phyloP scores from a whole-genome alignment of 2,113 vertebrate species.

The Scalopus aquaticus region DNA sequence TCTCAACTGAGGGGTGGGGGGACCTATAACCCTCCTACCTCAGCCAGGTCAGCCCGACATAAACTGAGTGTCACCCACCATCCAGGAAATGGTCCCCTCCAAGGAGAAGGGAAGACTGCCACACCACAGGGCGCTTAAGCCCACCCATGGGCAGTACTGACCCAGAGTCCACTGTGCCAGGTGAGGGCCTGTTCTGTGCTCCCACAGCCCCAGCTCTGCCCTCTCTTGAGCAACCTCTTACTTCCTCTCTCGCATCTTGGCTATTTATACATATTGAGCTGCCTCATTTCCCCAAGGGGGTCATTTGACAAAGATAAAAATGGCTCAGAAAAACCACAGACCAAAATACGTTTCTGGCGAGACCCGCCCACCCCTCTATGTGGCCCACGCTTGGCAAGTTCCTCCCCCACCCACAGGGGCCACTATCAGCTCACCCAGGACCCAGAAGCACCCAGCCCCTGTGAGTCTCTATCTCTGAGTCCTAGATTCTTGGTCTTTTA shows the following conservation, averaged over 20 bases:
- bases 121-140: background rate
- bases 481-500: background rate
- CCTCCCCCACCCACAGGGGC: background rate
- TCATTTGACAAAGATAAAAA: conserved; percentile 76
- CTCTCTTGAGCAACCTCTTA: conserved; percentile 45
- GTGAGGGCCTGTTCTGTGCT: background rate
- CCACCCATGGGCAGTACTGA: background rate
- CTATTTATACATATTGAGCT: conserved; percentile 53
- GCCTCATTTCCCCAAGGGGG: conserved; percentile 68
- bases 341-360: conserved; percentile 58
- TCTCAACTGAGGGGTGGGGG: background rate
- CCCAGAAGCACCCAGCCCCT: too few relatives aligned
- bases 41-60: background rate
- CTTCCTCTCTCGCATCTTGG: conserved; percentile 54
- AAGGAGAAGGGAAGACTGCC: background rate
- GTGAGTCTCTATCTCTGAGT: too few relatives aligned
- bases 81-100: background rate
- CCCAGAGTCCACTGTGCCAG: background rate
- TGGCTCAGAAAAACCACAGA: conserved; percentile 75
- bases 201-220: background rate
- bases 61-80: background rate
- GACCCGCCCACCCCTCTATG: background rate
- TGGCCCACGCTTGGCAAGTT: background rate
- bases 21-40: background rate
- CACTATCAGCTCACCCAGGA: background rate